These are phyloP conservation scores for Pachymerium ferrugineum DNA, from an alignment of 2,888 invertebrate genomes.

Conservation along the genomic window DNA sequence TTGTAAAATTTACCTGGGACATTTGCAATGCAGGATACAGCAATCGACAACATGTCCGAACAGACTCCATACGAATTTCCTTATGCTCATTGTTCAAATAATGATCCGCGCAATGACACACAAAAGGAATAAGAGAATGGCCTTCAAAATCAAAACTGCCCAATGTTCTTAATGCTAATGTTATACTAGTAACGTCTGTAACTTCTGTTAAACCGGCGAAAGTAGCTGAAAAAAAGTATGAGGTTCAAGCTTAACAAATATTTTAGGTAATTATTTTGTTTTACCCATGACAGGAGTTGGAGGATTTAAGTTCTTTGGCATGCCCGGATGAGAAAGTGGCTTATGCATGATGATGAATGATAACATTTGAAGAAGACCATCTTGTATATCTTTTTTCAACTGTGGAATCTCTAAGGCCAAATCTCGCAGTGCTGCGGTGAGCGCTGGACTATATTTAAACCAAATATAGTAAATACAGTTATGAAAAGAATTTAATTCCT, in stretches of 20 bases:
- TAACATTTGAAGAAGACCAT: conserved; percentile 84
- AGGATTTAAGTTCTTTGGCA: conserved; percentile 39
- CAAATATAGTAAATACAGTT: not conserved
- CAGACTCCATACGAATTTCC: conserved; percentile 88
- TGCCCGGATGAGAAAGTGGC: conserved; percentile 70
- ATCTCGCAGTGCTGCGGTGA: conserved; percentile 86
- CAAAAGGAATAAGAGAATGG: conserved; percentile 84
- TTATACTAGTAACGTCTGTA: conserved; percentile 74
- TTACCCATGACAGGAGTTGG: conserved; percentile 31
- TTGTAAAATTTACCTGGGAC: too few relatives aligned
- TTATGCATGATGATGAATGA: conserved; percentile 86
- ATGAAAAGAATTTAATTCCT: not conserved
- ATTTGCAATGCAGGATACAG: conserved; percentile 70
- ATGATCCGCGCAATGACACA: conserved; percentile 84
- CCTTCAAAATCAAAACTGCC: conserved; percentile 86
- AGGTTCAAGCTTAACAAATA: not conserved
- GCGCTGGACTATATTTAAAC: conserved; percentile 69
- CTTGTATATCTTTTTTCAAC: conserved; percentile 82
- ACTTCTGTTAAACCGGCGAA: conserved; percentile 54
- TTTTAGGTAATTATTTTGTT: not conserved
- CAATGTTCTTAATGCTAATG: conserved; percentile 84
- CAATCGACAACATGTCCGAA: conserved; percentile 84
- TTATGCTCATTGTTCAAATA: conserved; percentile 85
- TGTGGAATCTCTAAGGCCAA: conserved; percentile 80
- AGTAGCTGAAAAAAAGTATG: conserved; percentile 33